phyloP scores from a whole-genome alignment of 2,113 vertebrate genomes.

The Notarius quadriscutis region DNA sequence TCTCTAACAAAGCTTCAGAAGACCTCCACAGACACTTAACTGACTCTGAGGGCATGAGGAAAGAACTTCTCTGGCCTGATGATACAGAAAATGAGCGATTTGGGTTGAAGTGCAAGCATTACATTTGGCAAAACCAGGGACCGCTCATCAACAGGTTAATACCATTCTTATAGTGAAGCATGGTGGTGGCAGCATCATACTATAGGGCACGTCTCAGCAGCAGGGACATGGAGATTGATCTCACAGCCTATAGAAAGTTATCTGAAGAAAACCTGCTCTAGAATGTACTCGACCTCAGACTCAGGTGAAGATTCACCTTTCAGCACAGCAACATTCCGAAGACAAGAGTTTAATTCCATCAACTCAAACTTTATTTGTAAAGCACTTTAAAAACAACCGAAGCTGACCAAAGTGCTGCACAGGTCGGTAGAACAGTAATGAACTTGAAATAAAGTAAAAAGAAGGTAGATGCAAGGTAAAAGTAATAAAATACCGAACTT shows the following conservation, averaged over 20 bases:
- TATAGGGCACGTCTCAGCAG: too few species aligned
- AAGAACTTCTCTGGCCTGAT: neutral
- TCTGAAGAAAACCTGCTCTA: neutral
- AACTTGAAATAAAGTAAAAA: too few species aligned
- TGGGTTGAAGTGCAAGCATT: neutral
- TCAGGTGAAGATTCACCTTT: neutral
- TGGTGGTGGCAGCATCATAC: neutral
- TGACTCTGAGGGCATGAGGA: neutral
- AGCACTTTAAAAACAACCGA: too few species aligned
- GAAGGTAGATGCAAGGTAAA: too few species aligned
- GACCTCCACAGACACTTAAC: neutral
- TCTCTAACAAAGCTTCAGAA: neutral
- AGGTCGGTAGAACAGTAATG: too few species aligned
- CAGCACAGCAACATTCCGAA: neutral
- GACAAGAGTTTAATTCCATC: neutral
- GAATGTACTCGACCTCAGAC: neutral
- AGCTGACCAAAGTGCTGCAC: too few species aligned
- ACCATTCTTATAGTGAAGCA: neutral
- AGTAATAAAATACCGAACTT: too few species aligned
- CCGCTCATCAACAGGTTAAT: neutral
- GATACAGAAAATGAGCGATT: neutral
- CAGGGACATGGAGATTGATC: too few species aligned
- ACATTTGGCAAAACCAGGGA: neutral
- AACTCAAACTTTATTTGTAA: too few species aligned
- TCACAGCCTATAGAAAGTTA: too few species aligned